Conservation (phyloP, 1,140 invertebrate genomes). For the Xylocopa sonorina region DNA sequence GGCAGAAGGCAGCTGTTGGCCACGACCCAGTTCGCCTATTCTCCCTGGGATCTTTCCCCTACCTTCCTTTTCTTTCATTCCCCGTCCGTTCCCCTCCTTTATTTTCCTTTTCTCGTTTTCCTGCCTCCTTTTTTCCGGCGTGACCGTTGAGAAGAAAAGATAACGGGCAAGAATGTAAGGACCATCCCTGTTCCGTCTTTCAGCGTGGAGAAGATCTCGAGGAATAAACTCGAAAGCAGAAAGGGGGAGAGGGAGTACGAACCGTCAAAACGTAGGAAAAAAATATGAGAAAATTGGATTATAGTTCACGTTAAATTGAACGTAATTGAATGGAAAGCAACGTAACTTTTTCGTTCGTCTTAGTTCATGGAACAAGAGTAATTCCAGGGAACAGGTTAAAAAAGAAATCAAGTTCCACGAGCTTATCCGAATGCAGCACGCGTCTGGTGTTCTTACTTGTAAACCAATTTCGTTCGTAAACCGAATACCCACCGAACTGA, state of each 20-base stretch:
- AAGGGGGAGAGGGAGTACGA: background rate
- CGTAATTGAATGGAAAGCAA: background rate
- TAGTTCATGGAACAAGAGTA: too few species aligned
- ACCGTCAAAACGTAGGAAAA: background rate
- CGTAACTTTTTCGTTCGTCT: background rate
- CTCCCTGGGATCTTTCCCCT: conserved; percentile 48
- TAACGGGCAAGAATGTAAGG: conserved; percentile 52
- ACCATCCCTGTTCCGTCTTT: conserved; percentile 12
- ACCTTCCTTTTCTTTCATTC: conserved; percentile 33
- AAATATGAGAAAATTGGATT: background rate
- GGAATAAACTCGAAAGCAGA: conserved; percentile 2
- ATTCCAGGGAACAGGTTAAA: too few species aligned
- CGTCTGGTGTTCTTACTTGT: background rate
- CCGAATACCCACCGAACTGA: background rate
- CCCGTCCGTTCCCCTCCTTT: conserved; percentile 15
- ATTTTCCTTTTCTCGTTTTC: conserved; percentile 37
- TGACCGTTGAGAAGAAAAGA: conserved; percentile 51
- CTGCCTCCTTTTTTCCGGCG: conserved; percentile 8
- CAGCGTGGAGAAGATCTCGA: background rate
- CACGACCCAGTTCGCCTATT: conserved; percentile 56
- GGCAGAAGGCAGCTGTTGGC: conserved; percentile 48
- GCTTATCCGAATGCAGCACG: background rate
- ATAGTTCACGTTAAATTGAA: background rate
- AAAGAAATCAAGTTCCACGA: too few species aligned
- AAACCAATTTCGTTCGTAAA: conserved; percentile 11